A percentile compares a stretch with the other conserved stretches of the same genome.
Evolutionary conservation across 2,797 vertebrate genomes (phyloP).

Genomic region (Tachyglossus aculeatus): DNA sequence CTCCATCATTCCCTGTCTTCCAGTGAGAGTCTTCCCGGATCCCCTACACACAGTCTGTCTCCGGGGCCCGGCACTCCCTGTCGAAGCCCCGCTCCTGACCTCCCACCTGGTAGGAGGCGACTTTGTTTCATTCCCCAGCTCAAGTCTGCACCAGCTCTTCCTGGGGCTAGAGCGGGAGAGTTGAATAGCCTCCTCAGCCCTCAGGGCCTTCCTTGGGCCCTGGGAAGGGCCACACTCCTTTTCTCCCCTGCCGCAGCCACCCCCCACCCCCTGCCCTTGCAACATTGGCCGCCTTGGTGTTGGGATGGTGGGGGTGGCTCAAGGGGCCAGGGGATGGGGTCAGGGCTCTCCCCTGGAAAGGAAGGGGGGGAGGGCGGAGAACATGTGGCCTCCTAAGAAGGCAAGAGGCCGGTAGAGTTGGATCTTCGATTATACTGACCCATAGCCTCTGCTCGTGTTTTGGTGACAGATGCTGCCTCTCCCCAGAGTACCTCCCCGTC

Average conservation of each 20-base stretch:
- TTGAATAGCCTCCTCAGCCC: not conserved
- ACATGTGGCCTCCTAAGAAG: not conserved
- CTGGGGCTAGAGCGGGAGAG: not conserved
- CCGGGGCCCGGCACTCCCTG: constrained; percentile 88
- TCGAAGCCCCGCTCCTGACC: constrained; percentile 87
- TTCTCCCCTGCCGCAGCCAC: not conserved
- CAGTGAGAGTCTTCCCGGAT: constrained; percentile 94
- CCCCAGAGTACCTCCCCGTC: constrained; percentile 90
- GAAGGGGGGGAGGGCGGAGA: not conserved
- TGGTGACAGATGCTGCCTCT: constrained; percentile 80
- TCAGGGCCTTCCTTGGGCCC: not conserved
- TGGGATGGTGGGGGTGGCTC: not conserved
- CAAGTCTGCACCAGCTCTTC: no score
- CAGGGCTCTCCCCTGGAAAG: not conserved
- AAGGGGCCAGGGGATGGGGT: not conserved
- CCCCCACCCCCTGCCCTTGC: not conserved
- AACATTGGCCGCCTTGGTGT: not conserved
- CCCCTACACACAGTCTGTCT: constrained; percentile 93
- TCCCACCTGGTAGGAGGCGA: constrained; percentile 73
- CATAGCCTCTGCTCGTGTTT: not conserved
- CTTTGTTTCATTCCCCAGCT: not conserved
- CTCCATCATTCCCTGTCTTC: constrained; percentile 95
- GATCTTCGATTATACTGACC: accelerated
- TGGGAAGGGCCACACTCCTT: no score
- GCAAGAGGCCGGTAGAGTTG: not conserved